Evolutionary conservation across 1,140 invertebrate genomes (phyloP), one percentile per base, ranked within the genome.

Genomic region (Asobara japonica): DNA sequence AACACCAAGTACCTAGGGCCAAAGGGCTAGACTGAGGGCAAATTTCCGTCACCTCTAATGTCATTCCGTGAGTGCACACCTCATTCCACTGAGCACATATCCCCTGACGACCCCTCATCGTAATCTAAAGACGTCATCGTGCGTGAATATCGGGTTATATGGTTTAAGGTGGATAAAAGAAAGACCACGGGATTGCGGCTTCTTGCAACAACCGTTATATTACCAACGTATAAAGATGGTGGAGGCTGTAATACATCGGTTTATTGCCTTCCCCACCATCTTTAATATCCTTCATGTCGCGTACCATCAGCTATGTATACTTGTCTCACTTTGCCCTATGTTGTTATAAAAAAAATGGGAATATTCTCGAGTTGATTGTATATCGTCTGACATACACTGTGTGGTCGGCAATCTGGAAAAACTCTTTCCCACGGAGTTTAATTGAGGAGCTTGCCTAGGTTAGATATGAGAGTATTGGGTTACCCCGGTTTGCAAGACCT

Each of bases 391-490:
- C 20, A 56, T 27, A n/a, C n/a, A n/a, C n/a, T n/a, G 20, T 13
- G 22, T 56, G 0, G 51, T 13, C 8, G 45, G 11, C 2, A 16
- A 16, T 13, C n/a, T 7, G 13, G 22, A 56, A 56, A 56, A 70
- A 70, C 64, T 66, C 18, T 61, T 75, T 75, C 74, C 70, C 74
- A 75, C 71, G 67, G 69, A 30, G 41, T 41, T 66, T 69, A 67
- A 62, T 66, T 38, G 56, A 71, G 61, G 60, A 22, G 30, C n/a
- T 29, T 72, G 27, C 48, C 41, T 6, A 13, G 25, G 60, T 45
- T 16, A n/a, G 25, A 68, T 62, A 65, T 45, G 38, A 64, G 65
- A 36, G n/a, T 31, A 33, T 56, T 45, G 33, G 65, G 51, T 45
- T 56, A 71, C 38, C 38, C 36, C 18, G 27, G 31, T 18, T 65